Evolutionary conservation across 2,113 vertebrate genomes (phyloP), one percentile per base, ranked within the genome.

Genomic region (Trogon melanurus): DNA sequence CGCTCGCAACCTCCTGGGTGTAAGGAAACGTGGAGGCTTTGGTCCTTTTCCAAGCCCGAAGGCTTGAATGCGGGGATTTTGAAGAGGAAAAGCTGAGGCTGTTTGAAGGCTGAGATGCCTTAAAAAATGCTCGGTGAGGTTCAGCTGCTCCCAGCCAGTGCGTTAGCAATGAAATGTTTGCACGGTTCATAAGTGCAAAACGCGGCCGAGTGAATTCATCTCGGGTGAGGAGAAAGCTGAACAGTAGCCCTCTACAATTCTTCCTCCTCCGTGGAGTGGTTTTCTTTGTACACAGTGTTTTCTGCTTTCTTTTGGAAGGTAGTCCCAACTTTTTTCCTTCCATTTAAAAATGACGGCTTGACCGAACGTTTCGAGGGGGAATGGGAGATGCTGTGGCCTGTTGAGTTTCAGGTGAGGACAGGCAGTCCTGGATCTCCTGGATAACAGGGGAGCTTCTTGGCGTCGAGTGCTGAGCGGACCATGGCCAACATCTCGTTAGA

Each of bases 231-330:
- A 67, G 78, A 48, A 56, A 4, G 47, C 32, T 58, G 62, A 72
- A 23, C 21, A 21, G 73, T 66, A 76, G 60, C 34, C 10, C 25
- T 78, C 54, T 50, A 10, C 66, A 18, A 1, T 13, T 41, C 54
- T 30, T 53, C 53, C 22, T 91, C 19, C n/a, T 60, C 34, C 54
- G 17, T 34, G 80, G 45, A 11, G 9, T 6, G n/a, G 9, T 79
- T 4, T 1, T 6, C 53, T 34, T 38, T 32, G 70, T 45, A n/a
- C 25, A 6, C 0, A 1, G 15, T 7, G 0, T 27, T 67, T 73
- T 54, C 3, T 4, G 61, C 75, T 79, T 67, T 32, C 47, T 30
- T 81, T 51, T 8, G 44, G 56, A 85, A 62, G 47, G 19, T 18
- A 44, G 12, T 80, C 56, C 45, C 10, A 2, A 0, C 34, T 12